These are phyloP conservation scores for Dermatophagoides farinae DNA, from an alignment of 1,140 invertebrate species.

Conservation along the genomic window DNA sequence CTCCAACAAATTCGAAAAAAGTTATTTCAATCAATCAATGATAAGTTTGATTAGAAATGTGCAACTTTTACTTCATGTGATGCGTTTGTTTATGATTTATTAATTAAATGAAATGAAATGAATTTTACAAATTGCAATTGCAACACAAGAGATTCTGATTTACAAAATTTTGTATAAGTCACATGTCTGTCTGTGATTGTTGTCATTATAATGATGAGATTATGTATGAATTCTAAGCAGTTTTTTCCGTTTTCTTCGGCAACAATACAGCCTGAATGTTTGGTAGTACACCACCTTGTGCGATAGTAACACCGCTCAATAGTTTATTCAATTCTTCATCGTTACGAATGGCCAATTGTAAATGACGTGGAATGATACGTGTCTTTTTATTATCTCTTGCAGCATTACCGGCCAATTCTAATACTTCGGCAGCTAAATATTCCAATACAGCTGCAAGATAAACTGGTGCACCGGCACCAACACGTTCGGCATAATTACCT, in stretches of 20 bases:
- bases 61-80: no score
- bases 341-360: conserved; percentile 58
- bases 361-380: conserved; percentile 56
- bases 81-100: no score
- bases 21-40: no score
- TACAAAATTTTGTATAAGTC: no score
- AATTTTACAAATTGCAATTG: no score
- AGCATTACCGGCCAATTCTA: conserved; percentile 45
- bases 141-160: no score
- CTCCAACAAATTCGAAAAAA: no score
- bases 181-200: no score
- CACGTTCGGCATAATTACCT: conserved; percentile 28
- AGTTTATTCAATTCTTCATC: conserved; percentile 65
- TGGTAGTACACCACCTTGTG: conserved; percentile 59
- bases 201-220: no score
- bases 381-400: conserved; percentile 39
- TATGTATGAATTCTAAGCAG: no score
- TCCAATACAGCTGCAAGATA: conserved; percentile 35
- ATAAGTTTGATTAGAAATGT: no score
- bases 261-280: conserved; percentile 48
- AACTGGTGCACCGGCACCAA: conserved; percentile 34
- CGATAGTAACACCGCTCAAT: conserved; percentile 54
- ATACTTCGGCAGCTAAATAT: conserved; percentile 36
- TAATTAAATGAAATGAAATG: no score
- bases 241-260: conserved; percentile 40